phyloP scores from a whole-genome alignment of 2,888 invertebrate genomes.

The Lapara coniferarum region DNA sequence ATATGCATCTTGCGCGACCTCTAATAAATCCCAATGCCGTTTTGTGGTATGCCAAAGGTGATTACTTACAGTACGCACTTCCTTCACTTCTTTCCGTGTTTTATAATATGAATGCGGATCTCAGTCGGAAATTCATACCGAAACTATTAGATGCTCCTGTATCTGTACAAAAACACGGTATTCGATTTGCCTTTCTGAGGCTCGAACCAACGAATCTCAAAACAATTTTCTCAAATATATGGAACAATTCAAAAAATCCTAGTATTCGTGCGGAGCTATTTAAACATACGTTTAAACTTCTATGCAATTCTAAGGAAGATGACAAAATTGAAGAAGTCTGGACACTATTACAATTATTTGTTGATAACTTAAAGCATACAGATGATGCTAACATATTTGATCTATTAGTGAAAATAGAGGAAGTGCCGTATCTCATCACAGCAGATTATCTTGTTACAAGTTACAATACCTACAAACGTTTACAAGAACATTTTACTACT shows the following conservation, averaged over 20 bases:
- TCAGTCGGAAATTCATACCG: conserved; percentile 49
- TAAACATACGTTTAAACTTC: conserved; percentile 52
- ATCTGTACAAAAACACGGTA: conserved; percentile 68
- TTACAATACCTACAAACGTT: conserved; percentile 57
- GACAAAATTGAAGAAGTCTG: conserved; percentile 48
- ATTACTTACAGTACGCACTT: conserved; percentile 63
- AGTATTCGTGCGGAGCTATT: conserved; percentile 63
- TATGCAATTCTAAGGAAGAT: conserved; percentile 55
- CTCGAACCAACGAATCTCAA: conserved; percentile 50
- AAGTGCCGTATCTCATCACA: conserved; percentile 50
- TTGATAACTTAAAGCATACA: conserved; percentile 56
- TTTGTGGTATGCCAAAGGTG: conserved; percentile 63
- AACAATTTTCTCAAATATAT: conserved; percentile 52
- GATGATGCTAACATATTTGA: conserved; percentile 63
- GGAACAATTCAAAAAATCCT: conserved; percentile 60
- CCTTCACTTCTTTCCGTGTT: conserved; percentile 64
- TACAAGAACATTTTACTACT: conserved; percentile 31
- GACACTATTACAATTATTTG: conserved; percentile 57
- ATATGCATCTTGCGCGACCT: conserved; percentile 67
- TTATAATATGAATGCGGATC: conserved; percentile 53
- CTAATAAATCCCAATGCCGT: conserved; percentile 57
- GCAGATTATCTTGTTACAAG: conserved; percentile 55
- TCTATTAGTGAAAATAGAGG: conserved; percentile 44
- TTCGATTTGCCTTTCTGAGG: conserved; percentile 58
- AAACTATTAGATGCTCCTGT: conserved; percentile 59